Base-by-base conservation (phyloP, 2,113 vertebrate species). In the Spea bombifrons region DNA sequence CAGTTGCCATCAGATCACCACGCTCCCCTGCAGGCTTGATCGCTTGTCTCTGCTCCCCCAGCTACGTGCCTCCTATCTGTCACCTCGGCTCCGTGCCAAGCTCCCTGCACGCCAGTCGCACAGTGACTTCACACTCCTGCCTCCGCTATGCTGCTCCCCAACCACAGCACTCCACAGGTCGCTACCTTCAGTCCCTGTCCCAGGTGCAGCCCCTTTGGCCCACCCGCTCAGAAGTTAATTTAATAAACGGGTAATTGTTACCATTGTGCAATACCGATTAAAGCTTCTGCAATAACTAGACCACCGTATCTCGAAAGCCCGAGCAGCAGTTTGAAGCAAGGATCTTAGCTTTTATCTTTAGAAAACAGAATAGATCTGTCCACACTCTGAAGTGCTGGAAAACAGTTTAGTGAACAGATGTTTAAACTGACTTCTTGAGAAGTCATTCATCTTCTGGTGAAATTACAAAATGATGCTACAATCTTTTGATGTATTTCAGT, bases 341-440 rank as follows among this genome's bases (percentile, higher is more conserved):
- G 67, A n/a, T 16, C 67, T 70, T 49, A 49, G 4, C 67, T 70
- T 70, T 70, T 70, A 70, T 70, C 67, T 69, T 45, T 50, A 9
- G 46, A 9, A 48, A 49, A 46, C 67, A 70, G 67, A 49, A 50
- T 47, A 70, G 46, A 70, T 70, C 67, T 70, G 67, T 70, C 45
- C 46, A n/a, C 67, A 47, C 48, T 70, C 67, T n/a, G 46, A 46
- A 47, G 13, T 50, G 67, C 46, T 70, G 67, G 67, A 50, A 70
- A 70, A 50, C 47, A 70, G 67, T 70, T 70, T 70, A 49, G 67
- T 50, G n/a, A 70, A 17, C 67, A 70, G 67, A 70, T 70, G 67
- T 70, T 15, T 49, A 17, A 70, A 47, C n/a, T 46, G 67, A 70
- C 46, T 70, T 70, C 9, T 50, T 45, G 67, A 70, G 15, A 49